phyloP scores from a whole-genome alignment of 2,113 vertebrate genomes.

The Crotalus viridis region DNA sequence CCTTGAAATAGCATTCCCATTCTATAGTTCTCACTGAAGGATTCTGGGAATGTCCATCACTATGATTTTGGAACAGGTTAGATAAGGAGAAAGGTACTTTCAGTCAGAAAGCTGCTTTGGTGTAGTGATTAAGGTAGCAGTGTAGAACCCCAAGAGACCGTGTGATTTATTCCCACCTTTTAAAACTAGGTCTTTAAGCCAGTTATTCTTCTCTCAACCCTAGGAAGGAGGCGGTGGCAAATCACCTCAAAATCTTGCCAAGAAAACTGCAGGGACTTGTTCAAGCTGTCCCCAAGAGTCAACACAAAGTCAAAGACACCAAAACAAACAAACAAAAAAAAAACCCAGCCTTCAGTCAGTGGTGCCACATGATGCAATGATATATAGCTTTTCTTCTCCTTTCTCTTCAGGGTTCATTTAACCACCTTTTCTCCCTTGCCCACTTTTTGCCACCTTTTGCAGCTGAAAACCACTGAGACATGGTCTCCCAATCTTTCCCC shows the following conservation, averaged over 20 bases:
- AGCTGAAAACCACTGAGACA: not conserved
- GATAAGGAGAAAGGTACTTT: not conserved
- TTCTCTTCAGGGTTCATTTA: not conserved
- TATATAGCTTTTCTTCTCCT: too few relatives aligned
- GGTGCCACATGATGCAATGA: not conserved
- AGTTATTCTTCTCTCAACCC: not conserved
- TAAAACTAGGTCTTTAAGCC: not conserved
- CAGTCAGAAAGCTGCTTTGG: not conserved
- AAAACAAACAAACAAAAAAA: not conserved
- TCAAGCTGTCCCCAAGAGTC: not conserved
- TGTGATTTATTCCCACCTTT: not conserved
- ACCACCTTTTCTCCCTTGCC: too few relatives aligned
- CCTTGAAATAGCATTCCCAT: not conserved
- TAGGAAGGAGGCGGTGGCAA: not conserved
- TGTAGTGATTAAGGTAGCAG: not conserved
- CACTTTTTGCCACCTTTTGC: not conserved
- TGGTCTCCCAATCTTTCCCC: not conserved
- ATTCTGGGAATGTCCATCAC: not conserved
- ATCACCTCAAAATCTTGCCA: not conserved
- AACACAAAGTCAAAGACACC: not conserved
- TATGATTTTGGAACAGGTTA: not conserved
- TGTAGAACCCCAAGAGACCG: not conserved
- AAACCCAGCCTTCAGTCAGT: not conserved
- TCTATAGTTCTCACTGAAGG: not conserved
- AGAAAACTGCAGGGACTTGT: not conserved